Conservation (phyloP, 2,888 invertebrate species). For the Tricholauxania praeusta region DNA sequence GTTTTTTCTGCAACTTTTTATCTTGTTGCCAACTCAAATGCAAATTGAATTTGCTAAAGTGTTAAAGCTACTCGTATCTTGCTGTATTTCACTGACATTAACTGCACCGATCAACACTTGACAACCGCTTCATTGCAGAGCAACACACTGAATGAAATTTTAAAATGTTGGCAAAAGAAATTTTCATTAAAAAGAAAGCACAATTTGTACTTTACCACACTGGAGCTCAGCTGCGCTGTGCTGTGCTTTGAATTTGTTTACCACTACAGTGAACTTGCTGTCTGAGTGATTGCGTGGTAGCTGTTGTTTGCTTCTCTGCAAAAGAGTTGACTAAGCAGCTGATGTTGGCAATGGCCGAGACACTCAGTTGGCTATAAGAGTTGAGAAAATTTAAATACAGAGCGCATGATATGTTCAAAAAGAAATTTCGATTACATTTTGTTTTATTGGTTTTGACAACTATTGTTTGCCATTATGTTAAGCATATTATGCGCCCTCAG, state of each 20-base stretch:
- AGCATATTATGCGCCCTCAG: too few species aligned
- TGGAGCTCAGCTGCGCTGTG: conserved; percentile 36
- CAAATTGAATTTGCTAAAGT: conserved; percentile 34
- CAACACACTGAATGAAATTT: conserved; percentile 63
- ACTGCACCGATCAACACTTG: not conserved
- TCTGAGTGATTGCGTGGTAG: too few species aligned
- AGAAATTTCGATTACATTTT: too few species aligned
- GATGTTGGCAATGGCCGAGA: not conserved
- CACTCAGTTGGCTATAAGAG: too few species aligned
- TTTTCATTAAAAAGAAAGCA: conserved; percentile 63
- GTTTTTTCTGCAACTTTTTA: conserved; percentile 21
- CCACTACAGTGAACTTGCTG: not conserved
- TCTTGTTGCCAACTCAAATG: conserved; percentile 42
- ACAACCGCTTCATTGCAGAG: conserved; percentile 58
- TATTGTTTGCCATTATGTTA: too few species aligned
- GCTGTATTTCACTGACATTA: too few species aligned
- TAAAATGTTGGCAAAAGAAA: conserved; percentile 59
- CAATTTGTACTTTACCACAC: conserved; percentile 46
- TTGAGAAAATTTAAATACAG: too few species aligned
- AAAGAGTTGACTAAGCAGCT: too few species aligned
- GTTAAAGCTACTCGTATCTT: too few species aligned
- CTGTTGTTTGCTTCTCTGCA: too few species aligned
- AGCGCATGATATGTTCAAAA: too few species aligned
- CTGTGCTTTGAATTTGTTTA: conserved; percentile 40
- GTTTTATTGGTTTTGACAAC: too few species aligned